phyloP scores from a whole-genome alignment of 2,797 vertebrate species.

The Clarias pachynema region DNA sequence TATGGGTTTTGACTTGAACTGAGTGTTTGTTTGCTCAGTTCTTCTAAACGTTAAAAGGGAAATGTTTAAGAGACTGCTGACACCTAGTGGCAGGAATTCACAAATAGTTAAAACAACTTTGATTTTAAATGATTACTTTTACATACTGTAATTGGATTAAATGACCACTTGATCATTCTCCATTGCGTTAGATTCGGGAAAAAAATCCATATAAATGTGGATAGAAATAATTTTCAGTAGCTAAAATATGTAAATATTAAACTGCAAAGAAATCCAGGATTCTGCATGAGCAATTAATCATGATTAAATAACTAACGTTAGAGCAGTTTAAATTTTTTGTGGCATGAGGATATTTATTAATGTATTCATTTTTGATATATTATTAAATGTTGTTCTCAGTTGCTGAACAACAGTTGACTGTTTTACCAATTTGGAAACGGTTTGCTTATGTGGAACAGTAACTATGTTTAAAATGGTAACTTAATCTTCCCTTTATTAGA shows the following conservation, averaged over 20 bases:
- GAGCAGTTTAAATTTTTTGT: neutral
- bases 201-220: neutral
- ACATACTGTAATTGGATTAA: neutral
- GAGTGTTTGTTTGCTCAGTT: neutral
- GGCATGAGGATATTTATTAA: neutral
- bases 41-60: neutral
- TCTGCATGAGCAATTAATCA: neutral
- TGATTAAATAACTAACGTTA: neutral
- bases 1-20: neutral
- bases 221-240: neutral
- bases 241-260: neutral
- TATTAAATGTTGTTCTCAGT: neutral
- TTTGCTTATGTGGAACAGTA: neutral
- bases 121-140: neutral
- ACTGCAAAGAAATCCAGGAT: neutral
- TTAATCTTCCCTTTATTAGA: neutral
- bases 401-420: neutral
- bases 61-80: neutral
- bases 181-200: neutral
- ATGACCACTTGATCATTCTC: neutral
- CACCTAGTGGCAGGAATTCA: conserved; percentile 6
- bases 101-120: neutral
- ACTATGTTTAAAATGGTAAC: neutral
- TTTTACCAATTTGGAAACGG: neutral
- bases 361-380: neutral